A percentile compares a stretch with the other conserved stretches of the same genome.
phyloP scores from a whole-genome alignment of 2,888 invertebrate species.

The Idaea straminata region DNA sequence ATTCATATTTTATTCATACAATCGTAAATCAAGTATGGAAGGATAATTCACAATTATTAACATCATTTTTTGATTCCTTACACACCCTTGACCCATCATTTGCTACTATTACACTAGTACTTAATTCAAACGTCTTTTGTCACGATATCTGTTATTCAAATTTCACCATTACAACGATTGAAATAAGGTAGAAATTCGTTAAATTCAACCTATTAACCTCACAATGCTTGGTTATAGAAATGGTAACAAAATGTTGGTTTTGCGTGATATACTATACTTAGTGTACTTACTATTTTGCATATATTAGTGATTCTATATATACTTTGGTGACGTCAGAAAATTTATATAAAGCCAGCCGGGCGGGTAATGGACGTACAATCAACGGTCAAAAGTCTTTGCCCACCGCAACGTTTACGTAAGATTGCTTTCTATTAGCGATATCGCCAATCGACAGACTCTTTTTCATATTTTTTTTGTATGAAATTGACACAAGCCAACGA shows the following conservation, averaged over 20 bases:
- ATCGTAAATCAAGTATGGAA: not conserved
- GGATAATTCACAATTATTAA: conserved; percentile 29
- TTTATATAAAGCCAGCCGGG: not conserved
- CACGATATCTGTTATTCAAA: conserved; percentile 2
- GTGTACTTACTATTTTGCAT: conserved; percentile 73
- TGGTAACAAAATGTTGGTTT: conserved; percentile 75
- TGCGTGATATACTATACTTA: conserved; percentile 72
- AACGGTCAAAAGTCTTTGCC: too few species aligned
- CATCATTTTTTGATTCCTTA: conserved; percentile 59
- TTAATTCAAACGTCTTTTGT: conserved; percentile 28
- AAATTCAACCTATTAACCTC: not conserved
- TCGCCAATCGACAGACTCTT: too few species aligned
- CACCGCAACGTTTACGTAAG: too few species aligned
- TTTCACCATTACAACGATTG: not conserved
- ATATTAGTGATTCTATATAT: conserved; percentile 47
- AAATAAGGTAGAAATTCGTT: not conserved
- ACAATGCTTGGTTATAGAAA: conserved; percentile 51
- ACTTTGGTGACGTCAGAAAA: not conserved
- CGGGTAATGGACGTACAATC: not conserved
- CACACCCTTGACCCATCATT: conserved; percentile 74
- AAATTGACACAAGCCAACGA: too few species aligned
- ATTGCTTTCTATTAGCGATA: too few species aligned
- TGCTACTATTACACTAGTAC: conserved; percentile 57
- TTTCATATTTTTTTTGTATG: too few species aligned
- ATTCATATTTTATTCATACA: not conserved